Evolutionary conservation across 2,888 invertebrate genomes (phyloP).

Genomic region (Agrotis exclamationis): DNA sequence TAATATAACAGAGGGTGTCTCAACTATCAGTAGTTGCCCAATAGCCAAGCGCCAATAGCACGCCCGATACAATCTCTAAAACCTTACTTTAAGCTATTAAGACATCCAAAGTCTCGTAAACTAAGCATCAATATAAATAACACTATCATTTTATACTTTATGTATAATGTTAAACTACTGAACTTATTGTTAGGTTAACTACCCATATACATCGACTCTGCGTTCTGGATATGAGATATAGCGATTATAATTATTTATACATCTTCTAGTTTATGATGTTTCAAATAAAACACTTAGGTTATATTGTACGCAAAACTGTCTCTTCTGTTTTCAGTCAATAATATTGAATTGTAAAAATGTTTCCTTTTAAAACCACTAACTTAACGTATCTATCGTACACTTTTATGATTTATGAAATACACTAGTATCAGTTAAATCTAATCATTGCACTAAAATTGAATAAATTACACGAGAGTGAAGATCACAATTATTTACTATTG

Average conservation of each 20-base stretch:
- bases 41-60: conserved; percentile 86
- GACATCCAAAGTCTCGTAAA: conserved; percentile 87
- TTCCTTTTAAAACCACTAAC: conserved; percentile 80
- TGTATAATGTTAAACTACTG: conserved; percentile 86
- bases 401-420: conserved; percentile 80
- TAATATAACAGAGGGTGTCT: conserved; percentile 45
- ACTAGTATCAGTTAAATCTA: conserved; percentile 88
- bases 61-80: conserved; percentile 83
- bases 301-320: conserved; percentile 84
- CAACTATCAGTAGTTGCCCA: conserved; percentile 54
- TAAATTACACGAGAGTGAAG: conserved; percentile 87
- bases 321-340: conserved; percentile 86
- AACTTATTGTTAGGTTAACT: conserved; percentile 83
- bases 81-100: conserved; percentile 85
- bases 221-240: conserved; percentile 84
- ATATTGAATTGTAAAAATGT: conserved; percentile 85
- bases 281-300: conserved; percentile 80
- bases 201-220: conserved; percentile 84
- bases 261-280: conserved; percentile 79
- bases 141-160: conserved; percentile 88
- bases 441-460: conserved; percentile 91
- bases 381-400: conserved; percentile 85
- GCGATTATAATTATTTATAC: conserved; percentile 83
- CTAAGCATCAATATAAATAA: conserved; percentile 90
- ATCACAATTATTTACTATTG: conserved; percentile 81